Base-by-base conservation (phyloP, 2,797 vertebrate genomes). In the Gymnoscopelus braueri region DNA sequence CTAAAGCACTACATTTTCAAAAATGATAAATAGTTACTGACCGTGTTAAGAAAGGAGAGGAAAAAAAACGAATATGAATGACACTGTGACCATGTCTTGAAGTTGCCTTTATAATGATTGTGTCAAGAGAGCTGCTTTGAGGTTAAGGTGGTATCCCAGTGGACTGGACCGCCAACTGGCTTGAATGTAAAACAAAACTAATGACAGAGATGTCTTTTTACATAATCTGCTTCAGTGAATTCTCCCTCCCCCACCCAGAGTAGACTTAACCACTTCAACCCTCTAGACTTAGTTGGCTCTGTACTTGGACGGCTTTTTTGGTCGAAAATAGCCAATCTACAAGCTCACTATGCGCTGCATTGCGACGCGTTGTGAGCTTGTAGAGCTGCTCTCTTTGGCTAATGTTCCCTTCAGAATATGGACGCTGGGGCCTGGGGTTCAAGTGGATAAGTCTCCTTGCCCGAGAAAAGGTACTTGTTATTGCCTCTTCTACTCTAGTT, bases 111-210 rank as follows among this genome's bases (percentile, higher is more conserved):
- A 70, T 76, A 66, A 71, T 66, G 81, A 89, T 83, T 79, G 80
- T 74, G 81, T 81, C 11, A n/a, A 12, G 7, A 47, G 73, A 81
- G 80, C 77, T 81, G 84, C 74, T 83, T 61, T 64, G 59, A 68
- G 32, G 62, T 62, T 62, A 51, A 48, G 69, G 51, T 68, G 49
- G 10, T 47, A 47, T 75, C 70, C 63, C 64, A 80, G 39, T 71
- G 77, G 74, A 73, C 53, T 11, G 56, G 12, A 60, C 47, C 67
- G 69, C 82, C 77, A 32, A 59, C 65, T 80, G 78, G 81, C 84
- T 81, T 89, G 91, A 92, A 92, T 93, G 91, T 92, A 91, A 88
- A 86, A 84, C 57, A 39, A 39, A 72, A 63, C 32, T 44, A 8
- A 44, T 44, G 39, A 44, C 67, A 78, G 69, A 79, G 65, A 64